A percentile compares a stretch with the other conserved stretches of the same genome.
Evolutionary conservation across 2,888 invertebrate genomes (phyloP).

Genomic region (Tillus elongatus): DNA sequence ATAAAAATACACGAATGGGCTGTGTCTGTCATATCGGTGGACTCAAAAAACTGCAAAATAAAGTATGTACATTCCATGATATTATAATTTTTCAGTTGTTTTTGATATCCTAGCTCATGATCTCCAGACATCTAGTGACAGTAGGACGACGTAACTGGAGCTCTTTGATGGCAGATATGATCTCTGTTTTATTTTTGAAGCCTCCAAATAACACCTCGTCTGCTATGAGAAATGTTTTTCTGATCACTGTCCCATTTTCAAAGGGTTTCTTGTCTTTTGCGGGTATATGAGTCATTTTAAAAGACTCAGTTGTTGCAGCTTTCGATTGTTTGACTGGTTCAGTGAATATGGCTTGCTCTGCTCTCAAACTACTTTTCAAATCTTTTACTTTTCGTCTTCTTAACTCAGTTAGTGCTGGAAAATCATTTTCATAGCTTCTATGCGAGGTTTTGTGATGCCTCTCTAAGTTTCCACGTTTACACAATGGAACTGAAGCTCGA

Average conservation of each 20-base stretch:
- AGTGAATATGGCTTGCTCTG: conserved; percentile 14
- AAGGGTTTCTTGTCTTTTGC: conserved; percentile 24
- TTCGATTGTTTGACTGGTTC: conserved; percentile 15
- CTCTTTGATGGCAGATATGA: conserved; percentile 18
- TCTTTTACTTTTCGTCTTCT: conserved; percentile 13
- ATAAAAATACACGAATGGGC: conserved; percentile 21
- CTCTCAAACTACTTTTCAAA: conserved; percentile 11
- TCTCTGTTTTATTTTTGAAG: conserved; percentile 21
- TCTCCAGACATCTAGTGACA: conserved; percentile 17
- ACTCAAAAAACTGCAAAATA: conserved; percentile 23
- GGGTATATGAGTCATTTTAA: conserved; percentile 19
- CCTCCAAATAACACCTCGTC: conserved; percentile 18
- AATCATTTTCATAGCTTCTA: conserved; percentile 15
- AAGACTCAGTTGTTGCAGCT: conserved; percentile 18
- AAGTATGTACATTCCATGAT: conserved; percentile 15
- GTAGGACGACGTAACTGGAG: conserved; percentile 14
- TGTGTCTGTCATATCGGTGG: conserved; percentile 22
- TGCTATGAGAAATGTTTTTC: conserved; percentile 18
- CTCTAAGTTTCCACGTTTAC: conserved; percentile 17
- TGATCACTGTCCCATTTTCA: conserved; percentile 18
- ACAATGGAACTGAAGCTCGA: conserved; percentile 15
- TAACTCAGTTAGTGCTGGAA: conserved; percentile 15
- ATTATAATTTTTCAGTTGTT: conserved; percentile 15
- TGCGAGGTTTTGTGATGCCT: no score
- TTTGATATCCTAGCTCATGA: conserved; percentile 14